A percentile compares a stretch with the other conserved stretches of the same genome.
Evolutionary conservation across 2,113 vertebrate species (phyloP).

Genomic region (Brevimyrus niger): DNA sequence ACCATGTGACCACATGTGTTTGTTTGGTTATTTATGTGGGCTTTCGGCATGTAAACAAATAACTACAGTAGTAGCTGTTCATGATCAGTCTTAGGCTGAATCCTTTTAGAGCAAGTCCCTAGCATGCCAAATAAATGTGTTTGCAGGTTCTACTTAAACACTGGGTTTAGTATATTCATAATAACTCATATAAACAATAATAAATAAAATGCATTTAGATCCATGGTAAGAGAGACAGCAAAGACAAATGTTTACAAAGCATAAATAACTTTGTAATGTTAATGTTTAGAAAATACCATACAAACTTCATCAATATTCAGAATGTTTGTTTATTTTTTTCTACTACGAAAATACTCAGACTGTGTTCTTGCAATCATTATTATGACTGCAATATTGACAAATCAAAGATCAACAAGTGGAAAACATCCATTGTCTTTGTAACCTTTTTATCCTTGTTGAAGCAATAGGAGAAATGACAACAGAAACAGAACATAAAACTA

Average conservation of each 20-base stretch:
- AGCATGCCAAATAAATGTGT: neutral
- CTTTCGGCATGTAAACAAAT: slow-evolving; percentile 15
- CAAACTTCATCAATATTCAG: neutral
- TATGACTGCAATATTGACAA: neutral
- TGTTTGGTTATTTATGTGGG: neutral
- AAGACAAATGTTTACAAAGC: slow-evolving; percentile 4
- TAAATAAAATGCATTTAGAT: slow-evolving; percentile 15
- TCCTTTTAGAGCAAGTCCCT: neutral
- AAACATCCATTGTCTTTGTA: neutral
- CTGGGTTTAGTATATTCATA: neutral
- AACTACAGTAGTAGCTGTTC: slow-evolving; percentile 14
- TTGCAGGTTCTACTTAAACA: neutral
- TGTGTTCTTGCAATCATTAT: neutral
- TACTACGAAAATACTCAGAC: neutral
- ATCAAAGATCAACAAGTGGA: neutral
- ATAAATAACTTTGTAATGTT: neutral
- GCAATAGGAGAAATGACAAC: neutral
- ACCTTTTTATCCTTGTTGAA: neutral
- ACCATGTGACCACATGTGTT: neutral
- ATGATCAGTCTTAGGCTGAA: neutral
- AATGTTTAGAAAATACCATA: neutral
- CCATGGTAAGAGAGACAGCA: neutral
- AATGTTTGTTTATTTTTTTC: neutral
- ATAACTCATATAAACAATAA: neutral
- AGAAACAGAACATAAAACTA: neutral